Evolutionary conservation across 2,797 vertebrate species (phyloP), one percentile per base, ranked within the genome.

Genomic region (Setipinna tenuifilis): DNA sequence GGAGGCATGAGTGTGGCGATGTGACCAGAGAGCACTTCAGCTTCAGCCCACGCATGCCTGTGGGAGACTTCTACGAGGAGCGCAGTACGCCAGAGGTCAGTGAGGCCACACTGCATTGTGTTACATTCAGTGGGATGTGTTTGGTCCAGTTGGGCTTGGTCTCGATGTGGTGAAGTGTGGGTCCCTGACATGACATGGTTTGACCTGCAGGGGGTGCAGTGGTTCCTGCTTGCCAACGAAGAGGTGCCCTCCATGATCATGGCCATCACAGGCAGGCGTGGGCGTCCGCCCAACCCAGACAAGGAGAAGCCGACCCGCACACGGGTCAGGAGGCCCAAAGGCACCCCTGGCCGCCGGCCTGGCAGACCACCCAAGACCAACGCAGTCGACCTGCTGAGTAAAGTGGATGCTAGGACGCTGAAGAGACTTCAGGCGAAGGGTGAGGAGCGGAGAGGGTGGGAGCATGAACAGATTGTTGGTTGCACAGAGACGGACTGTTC

Each of bases 41-140:
- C 93, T 99, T 99, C 94, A 99, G 98, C 90, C 98, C 98, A 23
- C 96, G 98, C 12, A 99, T 99, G 97, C 98, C 98, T 0, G 96
- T 99, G 82, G 98, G 98, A 58, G 98, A 99, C 85, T 99, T 98
- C 91, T 99, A 97, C 41, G 98, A 99, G 94, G 98, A 98, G 90
- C 95, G 95, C 89, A 97, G 98, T 84, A 96, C 96, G 0, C 91
- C 96, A 0, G 97, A 98, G 96, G 98, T 99, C 75, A 83, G 94
- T 93, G 68, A 41, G 68, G 68, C 68, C 68, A 35, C 41, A 3
- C 16, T 48, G 16, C 44, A 23, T 23, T 78, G 31, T 41, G 28
- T 75, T 75, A 14, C 28, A 35, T 78, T 41, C 31, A 44, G 71
- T 75, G 12, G 14, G 21, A 21, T n/a, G 7, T 59, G 58, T 59